Evolutionary conservation across 2,797 vertebrate genomes (phyloP), one percentile per base, ranked within the genome.

Genomic region (Cichlasoma orientale): DNA sequence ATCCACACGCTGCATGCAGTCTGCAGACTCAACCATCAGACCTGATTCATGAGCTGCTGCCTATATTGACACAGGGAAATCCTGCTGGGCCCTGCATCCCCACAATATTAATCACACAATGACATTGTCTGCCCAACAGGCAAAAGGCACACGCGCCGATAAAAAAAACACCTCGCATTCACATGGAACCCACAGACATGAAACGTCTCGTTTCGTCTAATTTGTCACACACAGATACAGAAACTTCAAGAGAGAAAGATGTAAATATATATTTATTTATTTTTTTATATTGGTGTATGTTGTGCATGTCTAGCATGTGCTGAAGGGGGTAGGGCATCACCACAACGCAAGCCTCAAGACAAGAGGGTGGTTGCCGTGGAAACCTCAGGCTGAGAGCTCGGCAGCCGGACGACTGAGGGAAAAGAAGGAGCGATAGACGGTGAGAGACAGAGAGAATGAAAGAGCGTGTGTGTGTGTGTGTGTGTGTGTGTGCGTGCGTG

Each of bases 361-460:
- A 93, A 94, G 93, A 94, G 86, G 91, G 74, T 94, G 94, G 95
- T 96, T 96, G 94, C 95, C 93, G 83, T 95, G 95, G 95, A 94
- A 96, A 96, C 95, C 93, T 82, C 82, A 85, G 91, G 83, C 93
- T 92, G 86, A 93, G 92, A 91, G 88, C 89, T 89, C 83, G 66
- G 90, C 80, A 90, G 86, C 87, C 70, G 86, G 90, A 90, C 86
- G 88, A 87, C 70, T 73, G 90, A 92, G 78, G 74, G 76, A 88
- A 83, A 78, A 82, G 84, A 89, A 77, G 83, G 81, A 83, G 84
- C 71, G 23, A 82, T 88, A 89, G 88, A 89, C 69, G 58, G 72
- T 14, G 58, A 80, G 85, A 88, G 77, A 89, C 36, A 8, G 80
- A 83, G 72, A 77, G 77, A 82, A 77, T 78, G 87, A 77, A 76